Evolutionary conservation across 2,797 vertebrate genomes (phyloP).

Genomic region (Pangasius sanitwongsei): DNA sequence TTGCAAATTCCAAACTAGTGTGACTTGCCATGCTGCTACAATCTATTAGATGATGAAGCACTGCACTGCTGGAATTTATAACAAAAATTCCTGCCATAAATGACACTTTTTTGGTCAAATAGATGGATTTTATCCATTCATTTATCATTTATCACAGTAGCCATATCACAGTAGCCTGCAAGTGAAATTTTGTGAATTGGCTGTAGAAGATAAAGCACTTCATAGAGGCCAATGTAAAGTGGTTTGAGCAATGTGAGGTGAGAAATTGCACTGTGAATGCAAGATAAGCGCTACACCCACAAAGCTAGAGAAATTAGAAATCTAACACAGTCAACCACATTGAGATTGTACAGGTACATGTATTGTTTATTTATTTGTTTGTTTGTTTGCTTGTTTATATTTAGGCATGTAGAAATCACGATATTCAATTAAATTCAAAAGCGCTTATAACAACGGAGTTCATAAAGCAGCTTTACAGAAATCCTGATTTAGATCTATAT

Average conservation of each 20-base stretch:
- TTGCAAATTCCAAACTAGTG: background rate
- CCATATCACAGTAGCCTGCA: background rate
- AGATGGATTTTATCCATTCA: background rate
- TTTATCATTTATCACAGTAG: background rate
- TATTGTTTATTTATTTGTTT: background rate
- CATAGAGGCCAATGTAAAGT: background rate
- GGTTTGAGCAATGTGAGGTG: background rate
- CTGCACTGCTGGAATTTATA: background rate
- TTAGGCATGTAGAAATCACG: background rate
- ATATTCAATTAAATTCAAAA: background rate
- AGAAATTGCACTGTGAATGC: background rate
- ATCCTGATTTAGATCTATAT: background rate
- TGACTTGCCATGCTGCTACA: background rate
- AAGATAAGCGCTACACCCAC: background rate
- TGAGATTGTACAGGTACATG: background rate
- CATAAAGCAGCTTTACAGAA: background rate
- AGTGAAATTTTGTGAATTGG: background rate
- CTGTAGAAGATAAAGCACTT: background rate
- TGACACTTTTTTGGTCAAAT: background rate
- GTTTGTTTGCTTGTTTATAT: no score
- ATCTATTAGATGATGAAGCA: background rate
- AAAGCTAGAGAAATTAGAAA: background rate
- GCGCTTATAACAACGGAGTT: background rate
- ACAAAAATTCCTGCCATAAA: background rate
- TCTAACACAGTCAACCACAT: background rate